Evolutionary conservation across 2,888 invertebrate species (phyloP).

Genomic region (Stenchaetothrips biformis): DNA sequence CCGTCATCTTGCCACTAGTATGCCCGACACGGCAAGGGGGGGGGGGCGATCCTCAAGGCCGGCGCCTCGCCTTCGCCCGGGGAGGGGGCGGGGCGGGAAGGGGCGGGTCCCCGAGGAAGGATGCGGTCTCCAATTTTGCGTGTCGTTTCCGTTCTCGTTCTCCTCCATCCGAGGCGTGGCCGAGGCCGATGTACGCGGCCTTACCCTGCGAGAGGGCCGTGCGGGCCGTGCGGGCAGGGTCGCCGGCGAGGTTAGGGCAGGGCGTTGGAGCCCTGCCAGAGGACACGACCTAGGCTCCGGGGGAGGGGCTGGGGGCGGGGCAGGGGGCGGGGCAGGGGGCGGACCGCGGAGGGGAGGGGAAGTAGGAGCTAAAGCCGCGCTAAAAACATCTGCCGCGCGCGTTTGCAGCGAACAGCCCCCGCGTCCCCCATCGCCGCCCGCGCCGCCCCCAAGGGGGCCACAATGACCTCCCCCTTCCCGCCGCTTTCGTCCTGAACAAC

Average conservation of each 20-base stretch:
- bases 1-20: background rate
- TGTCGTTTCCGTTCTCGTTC: background rate
- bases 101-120: background rate
- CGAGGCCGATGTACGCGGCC: background rate
- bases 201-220: background rate
- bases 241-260: no score
- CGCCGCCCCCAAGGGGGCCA: background rate
- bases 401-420: background rate
- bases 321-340: background rate
- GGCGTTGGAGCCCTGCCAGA: background rate
- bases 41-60: background rate
- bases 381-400: slow-evolving; percentile 20
- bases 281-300: background rate
- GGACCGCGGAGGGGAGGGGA: background rate
- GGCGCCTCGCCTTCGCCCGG: background rate
- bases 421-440: background rate
- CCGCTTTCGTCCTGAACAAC: no score
- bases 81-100: no score
- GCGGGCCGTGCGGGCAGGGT: background rate
- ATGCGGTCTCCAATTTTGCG: background rate
- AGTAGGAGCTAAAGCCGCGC: background rate
- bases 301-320: background rate
- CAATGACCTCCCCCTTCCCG: no score
- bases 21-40: background rate
- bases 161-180: no score